A percentile compares a stretch with the other conserved stretches of the same genome.
Evolutionary conservation across 2,113 vertebrate genomes (phyloP).

Genomic region (Xiphorhynchus elegans): DNA sequence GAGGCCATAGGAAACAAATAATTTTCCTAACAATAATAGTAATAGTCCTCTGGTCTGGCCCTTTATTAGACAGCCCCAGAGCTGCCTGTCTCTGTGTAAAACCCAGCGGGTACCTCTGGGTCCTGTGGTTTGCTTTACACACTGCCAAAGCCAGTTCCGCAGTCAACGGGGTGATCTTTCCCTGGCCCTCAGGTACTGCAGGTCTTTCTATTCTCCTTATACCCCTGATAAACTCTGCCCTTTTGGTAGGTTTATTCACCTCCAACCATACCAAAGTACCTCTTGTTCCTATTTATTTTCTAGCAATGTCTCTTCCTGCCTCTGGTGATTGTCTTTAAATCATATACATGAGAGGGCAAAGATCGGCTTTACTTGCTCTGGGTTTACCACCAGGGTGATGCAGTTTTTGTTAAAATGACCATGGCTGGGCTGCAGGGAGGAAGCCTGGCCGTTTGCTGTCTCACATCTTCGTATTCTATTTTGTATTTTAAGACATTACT

Average conservation of each 20-base stretch:
- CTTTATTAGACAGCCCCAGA: not conserved
- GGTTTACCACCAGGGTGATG: not conserved
- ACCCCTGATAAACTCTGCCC: not conserved
- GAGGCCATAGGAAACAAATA: constrained; percentile 39
- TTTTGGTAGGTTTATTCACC: not conserved
- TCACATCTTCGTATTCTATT: not conserved
- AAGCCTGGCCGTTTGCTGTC: not conserved
- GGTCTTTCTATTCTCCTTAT: not conserved
- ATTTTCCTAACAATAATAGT: constrained; percentile 21
- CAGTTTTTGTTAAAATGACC: not conserved
- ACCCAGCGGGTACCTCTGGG: not conserved
- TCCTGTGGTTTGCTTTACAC: not conserved
- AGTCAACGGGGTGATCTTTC: not conserved
- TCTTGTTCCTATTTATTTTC: not conserved
- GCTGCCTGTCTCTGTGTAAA: not conserved
- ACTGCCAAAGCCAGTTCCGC: not conserved
- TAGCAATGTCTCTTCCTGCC: not conserved
- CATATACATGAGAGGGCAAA: fast-evolving
- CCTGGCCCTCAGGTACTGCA: not conserved
- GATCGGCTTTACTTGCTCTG: not conserved
- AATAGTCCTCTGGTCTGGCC: not conserved
- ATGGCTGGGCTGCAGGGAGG: not conserved
- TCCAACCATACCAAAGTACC: not conserved
- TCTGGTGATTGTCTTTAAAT: not conserved
- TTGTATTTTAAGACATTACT: not conserved